phyloP scores from a whole-genome alignment of 1,140 invertebrate genomes.

The Reticulitermes speratus region DNA sequence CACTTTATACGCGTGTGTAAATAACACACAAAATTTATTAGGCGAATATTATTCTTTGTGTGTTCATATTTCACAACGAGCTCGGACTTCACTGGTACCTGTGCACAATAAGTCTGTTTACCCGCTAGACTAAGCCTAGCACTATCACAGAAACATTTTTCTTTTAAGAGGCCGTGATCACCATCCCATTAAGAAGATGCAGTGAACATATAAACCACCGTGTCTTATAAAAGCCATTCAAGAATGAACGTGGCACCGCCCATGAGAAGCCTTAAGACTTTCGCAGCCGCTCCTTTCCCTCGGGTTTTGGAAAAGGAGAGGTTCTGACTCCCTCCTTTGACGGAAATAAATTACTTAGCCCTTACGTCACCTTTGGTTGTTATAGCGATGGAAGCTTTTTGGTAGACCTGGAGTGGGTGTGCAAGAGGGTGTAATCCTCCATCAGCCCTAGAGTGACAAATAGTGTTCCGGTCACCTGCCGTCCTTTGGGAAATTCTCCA shows the following conservation, averaged over 20 bases:
- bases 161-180: background rate
- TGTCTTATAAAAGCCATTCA: background rate
- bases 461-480: background rate
- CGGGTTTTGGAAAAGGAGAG: background rate
- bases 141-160: background rate
- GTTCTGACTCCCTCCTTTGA: background rate
- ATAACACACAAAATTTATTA: too few relatives aligned
- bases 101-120: background rate
- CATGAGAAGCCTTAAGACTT: background rate
- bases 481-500: background rate
- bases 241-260: background rate
- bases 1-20: too few relatives aligned
- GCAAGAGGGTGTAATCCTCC: background rate
- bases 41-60: too few relatives aligned
- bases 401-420: background rate
- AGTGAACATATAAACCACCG: background rate
- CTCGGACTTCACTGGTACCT: background rate
- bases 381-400: background rate
- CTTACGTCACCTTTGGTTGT: constrained; percentile 12
- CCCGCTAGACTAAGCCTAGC: background rate
- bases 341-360: constrained; percentile 2
- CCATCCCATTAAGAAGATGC: background rate
- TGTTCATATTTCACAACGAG: too few relatives aligned
- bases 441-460: background rate
- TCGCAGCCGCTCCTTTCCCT: background rate